Conservation (phyloP, 2,113 vertebrate genomes). For the Poeciliopsis retropinna region DNA sequence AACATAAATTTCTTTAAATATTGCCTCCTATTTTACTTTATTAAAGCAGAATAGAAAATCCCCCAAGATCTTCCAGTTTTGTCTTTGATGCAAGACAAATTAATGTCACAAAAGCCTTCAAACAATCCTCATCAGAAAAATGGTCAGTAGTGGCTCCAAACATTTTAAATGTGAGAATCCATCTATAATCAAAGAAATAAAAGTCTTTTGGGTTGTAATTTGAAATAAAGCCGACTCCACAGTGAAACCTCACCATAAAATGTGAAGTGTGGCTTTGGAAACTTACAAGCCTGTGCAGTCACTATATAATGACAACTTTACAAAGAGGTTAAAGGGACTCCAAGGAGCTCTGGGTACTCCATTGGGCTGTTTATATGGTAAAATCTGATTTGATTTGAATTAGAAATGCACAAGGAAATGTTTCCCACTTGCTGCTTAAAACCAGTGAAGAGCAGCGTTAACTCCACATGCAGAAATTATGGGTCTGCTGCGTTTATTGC, state of each 20-base stretch:
- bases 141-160: background rate
- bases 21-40: background rate
- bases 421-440: slow-evolving; percentile 20
- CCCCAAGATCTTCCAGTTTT: background rate
- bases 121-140: background rate
- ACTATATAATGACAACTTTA: background rate
- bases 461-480: slow-evolving; percentile 12
- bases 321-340: slow-evolving; percentile 26
- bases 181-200: background rate
- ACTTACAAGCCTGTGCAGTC: slow-evolving; percentile 5
- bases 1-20: background rate
- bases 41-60: background rate
- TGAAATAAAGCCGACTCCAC: background rate
- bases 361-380: slow-evolving; percentile 23
- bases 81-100: background rate
- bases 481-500: slow-evolving; percentile 33
- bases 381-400: slow-evolving; percentile 28
- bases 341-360: slow-evolving; percentile 19
- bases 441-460: slow-evolving; percentile 14
- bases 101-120: background rate
- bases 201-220: background rate
- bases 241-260: slow-evolving; percentile 6
- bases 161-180: background rate
- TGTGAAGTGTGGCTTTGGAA: slow-evolving; percentile 4
- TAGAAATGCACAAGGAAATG: slow-evolving; percentile 29